Evolutionary conservation across 2,797 vertebrate species (phyloP).

Genomic region (Trachops cirrhosus): DNA sequence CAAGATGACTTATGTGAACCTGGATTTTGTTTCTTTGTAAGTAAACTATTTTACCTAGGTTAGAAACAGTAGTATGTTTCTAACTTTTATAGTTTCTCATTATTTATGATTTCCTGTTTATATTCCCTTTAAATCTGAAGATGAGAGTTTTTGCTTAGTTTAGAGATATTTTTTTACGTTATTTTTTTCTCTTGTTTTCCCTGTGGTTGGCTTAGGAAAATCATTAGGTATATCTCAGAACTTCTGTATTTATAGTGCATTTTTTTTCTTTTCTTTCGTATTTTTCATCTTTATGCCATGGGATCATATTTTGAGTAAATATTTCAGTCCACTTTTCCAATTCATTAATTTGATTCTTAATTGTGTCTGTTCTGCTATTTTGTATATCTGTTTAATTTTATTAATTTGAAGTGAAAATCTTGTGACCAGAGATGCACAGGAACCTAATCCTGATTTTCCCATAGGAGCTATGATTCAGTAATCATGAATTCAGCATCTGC

Average conservation of each 20-base stretch:
- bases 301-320: neutral
- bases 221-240: neutral
- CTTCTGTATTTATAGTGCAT: neutral
- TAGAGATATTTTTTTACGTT: neutral
- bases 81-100: neutral
- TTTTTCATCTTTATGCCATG: neutral
- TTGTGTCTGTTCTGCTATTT: neutral
- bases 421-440: neutral
- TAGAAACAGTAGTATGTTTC: neutral
- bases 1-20: neutral
- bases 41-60: neutral
- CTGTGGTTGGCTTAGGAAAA: neutral
- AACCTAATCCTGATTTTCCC: neutral
- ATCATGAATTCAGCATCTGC: neutral
- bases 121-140: neutral
- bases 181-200: neutral
- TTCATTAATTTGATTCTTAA: neutral
- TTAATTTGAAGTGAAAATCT: slow-evolving; percentile 5
- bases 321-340: neutral
- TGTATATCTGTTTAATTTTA: neutral
- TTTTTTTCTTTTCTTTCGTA: neutral
- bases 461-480: neutral
- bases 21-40: neutral
- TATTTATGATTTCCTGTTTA: neutral
- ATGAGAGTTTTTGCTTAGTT: neutral